Base-by-base conservation (phyloP, 1,140 invertebrate species). In the Drosophila quadrilineata region DNA sequence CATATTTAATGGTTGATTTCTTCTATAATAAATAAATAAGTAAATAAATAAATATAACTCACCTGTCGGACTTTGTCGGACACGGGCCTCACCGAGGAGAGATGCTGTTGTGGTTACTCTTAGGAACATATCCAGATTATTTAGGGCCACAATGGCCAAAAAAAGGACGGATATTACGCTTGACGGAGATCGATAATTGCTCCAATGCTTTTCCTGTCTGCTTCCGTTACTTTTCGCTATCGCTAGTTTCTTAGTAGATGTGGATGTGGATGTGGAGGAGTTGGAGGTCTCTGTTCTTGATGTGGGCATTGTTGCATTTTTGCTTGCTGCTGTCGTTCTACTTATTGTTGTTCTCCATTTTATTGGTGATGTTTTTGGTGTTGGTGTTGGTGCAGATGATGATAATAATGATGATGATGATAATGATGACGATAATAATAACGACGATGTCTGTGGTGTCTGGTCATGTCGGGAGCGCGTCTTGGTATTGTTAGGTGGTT, bases 1-100 rank as follows among this genome's bases (percentile, higher is more conserved):
- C n/a, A 41, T 43, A 24, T 24, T 43, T 43, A 3, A 29, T n/a
- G n/a, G n/a, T n/a, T n/a, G n/a, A n/a, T n/a, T n/a, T n/a, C n/a
- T n/a, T n/a, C n/a, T n/a, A n/a, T n/a, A 29, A 46, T 36, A 17
- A 16, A 36, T 12, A 3, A 24, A 3, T 14, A 26, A 16, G n/a
- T 45, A 29, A 28, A n/a, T 0, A 41, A 4, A 5, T 3, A 45
- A 8, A 6, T 8, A 1, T 1, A 26, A 70, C 75, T 72, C 24
- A 87, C 84, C 84, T 87, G 77, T 59, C 63, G 68, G 63, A 72
- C 62, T 67, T 12, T 84, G 76, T 45, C 71, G 76, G 19, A 75
- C 62, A 19, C 68, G 71, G 22, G 63, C 35, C 56, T 71, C 82
- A 38, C 63, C 76, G 52, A 54, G 40, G 14, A 57, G 64, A 29